Conservation (phyloP, 2,888 invertebrate genomes). For the Machimus rusticus region DNA sequence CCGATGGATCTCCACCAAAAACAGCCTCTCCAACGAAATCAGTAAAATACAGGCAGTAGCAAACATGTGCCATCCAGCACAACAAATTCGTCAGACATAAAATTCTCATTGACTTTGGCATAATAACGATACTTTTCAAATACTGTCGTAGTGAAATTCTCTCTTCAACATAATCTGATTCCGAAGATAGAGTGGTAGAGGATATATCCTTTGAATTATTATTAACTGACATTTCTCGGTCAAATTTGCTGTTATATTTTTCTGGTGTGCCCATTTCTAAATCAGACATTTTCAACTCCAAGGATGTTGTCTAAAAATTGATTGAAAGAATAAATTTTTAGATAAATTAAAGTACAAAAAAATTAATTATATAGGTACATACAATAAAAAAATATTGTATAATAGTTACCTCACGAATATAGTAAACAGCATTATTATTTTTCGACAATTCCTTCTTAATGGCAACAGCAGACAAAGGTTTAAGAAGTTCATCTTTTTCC, state of each 20-base stretch:
- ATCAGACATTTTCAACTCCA: constrained; percentile 54
- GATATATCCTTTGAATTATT: not conserved
- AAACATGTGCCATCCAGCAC: constrained; percentile 74
- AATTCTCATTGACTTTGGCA: constrained; percentile 68
- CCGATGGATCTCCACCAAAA: constrained; percentile 66
- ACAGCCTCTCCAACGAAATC: constrained; percentile 73
- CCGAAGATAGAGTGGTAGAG: not conserved
- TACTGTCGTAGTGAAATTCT: constrained; percentile 57
- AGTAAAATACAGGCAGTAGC: constrained; percentile 72
- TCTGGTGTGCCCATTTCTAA: constrained; percentile 31
- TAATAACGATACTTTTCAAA: constrained; percentile 67
- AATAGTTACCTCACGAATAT: constrained; percentile 56
- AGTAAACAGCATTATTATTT: constrained; percentile 56
- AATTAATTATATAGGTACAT: too few species aligned
- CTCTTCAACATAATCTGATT: constrained; percentile 48
- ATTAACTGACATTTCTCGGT: not conserved
- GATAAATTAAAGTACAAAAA: not conserved
- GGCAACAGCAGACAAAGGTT: constrained; percentile 57
- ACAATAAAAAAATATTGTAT: too few species aligned
- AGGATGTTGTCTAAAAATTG: constrained; percentile 50
- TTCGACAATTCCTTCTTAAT: constrained; percentile 59
- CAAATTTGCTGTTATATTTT: not conserved
- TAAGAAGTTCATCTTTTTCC: constrained; percentile 58
- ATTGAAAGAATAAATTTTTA: not conserved
- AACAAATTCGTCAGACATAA: constrained; percentile 70